phyloP scores from a whole-genome alignment of 1,140 invertebrate species.

The Contarinia nasturtii region DNA sequence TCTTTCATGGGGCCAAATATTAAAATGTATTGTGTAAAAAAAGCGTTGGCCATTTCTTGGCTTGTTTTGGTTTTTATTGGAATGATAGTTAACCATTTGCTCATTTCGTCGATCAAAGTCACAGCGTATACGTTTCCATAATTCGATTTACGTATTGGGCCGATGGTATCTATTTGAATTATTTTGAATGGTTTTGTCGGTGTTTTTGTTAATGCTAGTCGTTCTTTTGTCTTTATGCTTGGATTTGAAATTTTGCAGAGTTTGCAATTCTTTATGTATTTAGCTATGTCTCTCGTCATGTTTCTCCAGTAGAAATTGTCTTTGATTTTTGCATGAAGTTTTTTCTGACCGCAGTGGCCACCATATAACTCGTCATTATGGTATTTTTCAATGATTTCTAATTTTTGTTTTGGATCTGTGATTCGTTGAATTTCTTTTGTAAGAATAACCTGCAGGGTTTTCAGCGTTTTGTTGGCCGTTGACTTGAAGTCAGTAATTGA shows the following conservation, averaged over 20 bases:
- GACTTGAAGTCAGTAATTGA: too few relatives aligned
- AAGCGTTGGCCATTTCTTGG: slow-evolving; percentile 4
- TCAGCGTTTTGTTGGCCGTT: too few relatives aligned
- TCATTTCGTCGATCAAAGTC: slow-evolving; percentile 4
- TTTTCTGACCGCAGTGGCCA: slow-evolving; percentile 15
- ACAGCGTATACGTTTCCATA: slow-evolving; percentile 3
- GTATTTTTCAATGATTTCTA: too few relatives aligned
- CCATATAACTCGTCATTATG: slow-evolving; percentile 10
- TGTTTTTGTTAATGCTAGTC: slow-evolving; percentile 1
- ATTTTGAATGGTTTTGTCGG: slow-evolving; percentile 2
- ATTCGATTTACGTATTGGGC: neutral
- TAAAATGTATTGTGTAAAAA: slow-evolving; percentile 5
- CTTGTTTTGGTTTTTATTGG: slow-evolving; percentile 4
- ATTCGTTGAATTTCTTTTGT: too few relatives aligned
- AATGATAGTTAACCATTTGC: slow-evolving; percentile 4
- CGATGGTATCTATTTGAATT: slow-evolving; percentile 1
- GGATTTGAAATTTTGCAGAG: slow-evolving; percentile 1
- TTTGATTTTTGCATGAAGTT: slow-evolving; percentile 14
- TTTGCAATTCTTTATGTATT: slow-evolving; percentile 2
- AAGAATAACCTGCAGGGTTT: too few relatives aligned
- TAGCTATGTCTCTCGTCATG: neutral
- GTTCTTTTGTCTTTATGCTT: slow-evolving; percentile 1
- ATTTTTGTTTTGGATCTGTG: too few relatives aligned
- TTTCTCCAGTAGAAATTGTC: slow-evolving; percentile 8
- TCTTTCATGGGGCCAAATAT: slow-evolving; percentile 7